These are phyloP conservation scores for Stegastes partitus DNA, from an alignment of 2,113 vertebrate genomes.

Conservation along the genomic window DNA sequence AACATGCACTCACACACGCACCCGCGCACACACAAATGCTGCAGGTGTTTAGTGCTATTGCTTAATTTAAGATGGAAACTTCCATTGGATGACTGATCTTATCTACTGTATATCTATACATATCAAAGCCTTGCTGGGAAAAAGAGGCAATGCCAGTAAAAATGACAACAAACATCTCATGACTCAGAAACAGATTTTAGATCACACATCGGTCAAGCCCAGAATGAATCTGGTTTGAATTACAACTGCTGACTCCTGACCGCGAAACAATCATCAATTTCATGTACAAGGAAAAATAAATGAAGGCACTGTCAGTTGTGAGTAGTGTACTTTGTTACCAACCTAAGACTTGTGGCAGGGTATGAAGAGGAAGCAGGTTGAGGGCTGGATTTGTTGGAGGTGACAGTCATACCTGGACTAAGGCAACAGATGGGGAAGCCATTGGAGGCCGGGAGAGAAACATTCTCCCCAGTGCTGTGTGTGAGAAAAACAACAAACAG, in stretches of 20 bases:
- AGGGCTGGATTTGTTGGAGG: conserved; percentile 74
- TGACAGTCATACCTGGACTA: conserved; percentile 88
- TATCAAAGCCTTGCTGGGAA: neutral
- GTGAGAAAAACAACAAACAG: neutral
- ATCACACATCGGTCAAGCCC: neutral
- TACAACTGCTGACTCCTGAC: neutral
- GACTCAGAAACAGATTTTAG: neutral
- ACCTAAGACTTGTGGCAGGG: conserved; percentile 81
- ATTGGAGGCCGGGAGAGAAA: conserved; percentile 79
- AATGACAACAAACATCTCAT: neutral
- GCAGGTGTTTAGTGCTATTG: neutral
- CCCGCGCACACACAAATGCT: neutral
- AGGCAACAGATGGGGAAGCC: conserved; percentile 79
- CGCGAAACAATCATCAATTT: neutral
- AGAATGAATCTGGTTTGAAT: conserved; percentile 2
- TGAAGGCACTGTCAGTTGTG: neutral
- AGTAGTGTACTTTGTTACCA: conserved; percentile 49
- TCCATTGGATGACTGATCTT: neutral
- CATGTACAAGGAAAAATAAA: neutral
- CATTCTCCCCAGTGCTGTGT: conserved; percentile 61
- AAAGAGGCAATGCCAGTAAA: neutral
- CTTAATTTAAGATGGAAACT: neutral
- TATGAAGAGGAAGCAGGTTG: conserved; percentile 73
- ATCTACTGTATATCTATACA: no score
- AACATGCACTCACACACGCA: neutral